Base-by-base conservation (phyloP, 2,888 invertebrate species). In the Andrena haemorrhoa region DNA sequence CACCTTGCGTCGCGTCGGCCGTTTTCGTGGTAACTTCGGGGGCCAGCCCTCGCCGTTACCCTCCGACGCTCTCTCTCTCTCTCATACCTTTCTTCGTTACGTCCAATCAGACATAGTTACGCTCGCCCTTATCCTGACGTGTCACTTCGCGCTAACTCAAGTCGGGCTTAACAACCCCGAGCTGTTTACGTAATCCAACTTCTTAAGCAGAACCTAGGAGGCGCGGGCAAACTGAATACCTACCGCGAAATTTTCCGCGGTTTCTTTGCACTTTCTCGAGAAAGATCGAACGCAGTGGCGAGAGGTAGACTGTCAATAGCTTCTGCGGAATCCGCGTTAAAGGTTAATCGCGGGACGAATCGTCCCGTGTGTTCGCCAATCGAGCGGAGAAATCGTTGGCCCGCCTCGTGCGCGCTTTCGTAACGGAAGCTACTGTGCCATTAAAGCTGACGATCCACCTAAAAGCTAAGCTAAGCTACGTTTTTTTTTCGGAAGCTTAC, bases 301-400 rank as follows among this genome's bases (percentile, higher is more conserved):
- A 20, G 61, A 20, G 33, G 4, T 10, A n/a, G 33, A 10, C 12
- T 63, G 61, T 51, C 60, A 31, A 76, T 73, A 77, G 84, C 75
- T 84, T 66, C 68, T 53, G 29, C 26, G 51, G 75, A 82, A 79
- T 82, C 68, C 75, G 16, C 69, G 71, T 51, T 60, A 83, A 85
- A 85, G 83, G 78, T 88, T 86, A 86, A 75, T 72, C 66, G 64
- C 82, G 74, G 61, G 74, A 60, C 69, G 60, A 56, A 65, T 0
- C 58, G 35, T 84, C 71, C 76, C 80, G 82, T 75, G 79, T 73
- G 75, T 73, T 80, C 81, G 83, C 81, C 80, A 69, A 85, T 81
- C 78, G 74, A 78, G 68, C 75, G 70, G 86, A 68, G 86, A 89
- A 86, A 86, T 84, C 78, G 80, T 60, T 53, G 75, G 8, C n/a